Evolutionary conservation across 2,888 invertebrate genomes (phyloP).

Genomic region (Caenorhabditis sp.): DNA sequence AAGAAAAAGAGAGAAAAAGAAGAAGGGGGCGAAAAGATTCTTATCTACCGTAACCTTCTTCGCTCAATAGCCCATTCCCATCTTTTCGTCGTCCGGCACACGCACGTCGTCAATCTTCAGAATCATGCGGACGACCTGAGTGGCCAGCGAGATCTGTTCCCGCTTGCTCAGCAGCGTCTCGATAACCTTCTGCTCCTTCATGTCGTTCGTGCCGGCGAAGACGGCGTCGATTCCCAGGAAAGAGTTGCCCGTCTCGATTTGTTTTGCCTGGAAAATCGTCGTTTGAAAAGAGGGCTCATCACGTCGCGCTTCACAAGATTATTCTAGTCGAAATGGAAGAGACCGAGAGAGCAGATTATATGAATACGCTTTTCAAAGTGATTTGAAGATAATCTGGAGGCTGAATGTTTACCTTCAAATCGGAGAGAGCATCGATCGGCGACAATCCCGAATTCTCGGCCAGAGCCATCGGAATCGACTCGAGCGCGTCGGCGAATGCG

Average conservation of each 20-base stretch:
- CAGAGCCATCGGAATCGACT: constrained; percentile 92
- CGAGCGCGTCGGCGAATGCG: constrained; percentile 94
- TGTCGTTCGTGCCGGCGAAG: constrained; percentile 87
- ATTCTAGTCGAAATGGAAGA: neutral
- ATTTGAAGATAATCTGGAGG: neutral
- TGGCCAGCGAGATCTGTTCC: constrained; percentile 95
- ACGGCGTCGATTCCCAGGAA: constrained; percentile 96
- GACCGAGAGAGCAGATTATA: constrained; percentile 41
- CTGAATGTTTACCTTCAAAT: constrained; percentile 69
- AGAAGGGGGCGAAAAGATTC: constrained; percentile 24
- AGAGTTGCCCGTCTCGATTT: constrained; percentile 88
- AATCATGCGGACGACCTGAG: constrained; percentile 99
- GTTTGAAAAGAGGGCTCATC: constrained; percentile 1
- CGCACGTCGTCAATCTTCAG: constrained; percentile 98
- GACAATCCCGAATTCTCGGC: constrained; percentile 96
- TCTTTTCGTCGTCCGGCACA: constrained; percentile 81
- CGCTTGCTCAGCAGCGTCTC: constrained; percentile 97
- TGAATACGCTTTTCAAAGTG: neutral
- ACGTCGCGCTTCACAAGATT: constrained; percentile 10
- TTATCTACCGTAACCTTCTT: constrained; percentile 30
- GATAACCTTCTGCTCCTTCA: constrained; percentile 92
- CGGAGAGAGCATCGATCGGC: constrained; percentile 89
- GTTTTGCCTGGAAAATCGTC: constrained; percentile 84
- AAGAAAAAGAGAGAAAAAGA: constrained; percentile 9
- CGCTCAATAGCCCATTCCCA: constrained; percentile 59